Evolutionary conservation across 2,113 vertebrate species (phyloP), one percentile per base, ranked within the genome.

Genomic region (Mionectes macconnelli): DNA sequence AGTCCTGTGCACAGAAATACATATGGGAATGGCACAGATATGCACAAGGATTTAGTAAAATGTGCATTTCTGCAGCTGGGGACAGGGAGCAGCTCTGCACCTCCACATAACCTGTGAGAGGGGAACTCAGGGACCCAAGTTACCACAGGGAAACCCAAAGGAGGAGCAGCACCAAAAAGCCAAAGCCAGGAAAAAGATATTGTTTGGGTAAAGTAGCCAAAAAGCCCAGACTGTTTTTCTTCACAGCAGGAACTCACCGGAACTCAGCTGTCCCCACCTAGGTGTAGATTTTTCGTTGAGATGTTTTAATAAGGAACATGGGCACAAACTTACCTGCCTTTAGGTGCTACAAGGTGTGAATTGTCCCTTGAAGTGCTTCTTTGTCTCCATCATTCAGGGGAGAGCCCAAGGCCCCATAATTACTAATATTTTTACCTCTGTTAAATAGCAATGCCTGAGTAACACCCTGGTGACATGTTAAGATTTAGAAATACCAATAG

Each of bases 1-100:
- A 57, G 40, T 49, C 37, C 56, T 62, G 11, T 14, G 40, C 33
- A 1, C 85, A 82, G 30, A 90, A 82, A 56, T 10, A 45, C 27
- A 1, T 10, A 9, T 2, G 25, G 56, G n/a, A 85, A 40, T 0
- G 0, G 31, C n/a, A 18, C 3, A 17, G n/a, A 53, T 0, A 6
- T 18, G 10, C 50, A 23, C 0, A 0, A 40, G 56, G 47, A 11
- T 49, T 12, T 22, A 75, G 21, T 18, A 28, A 57, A 91, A 69
- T 2, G 16, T 31, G 40, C 22, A 2, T 70, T 60, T 72, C 77
- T 64, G 69, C 62, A 53, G 40, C 40, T 23, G 37, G 39, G 39
- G 56, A 45, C 42, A 59, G 42, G 35, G 37, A 39, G 73, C 69
- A 74, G 64, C 52, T 89, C 73, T 56, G 70, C 31, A 75, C 13